phyloP scores from a whole-genome alignment of 2,888 invertebrate species.

The Melieria omissa region DNA sequence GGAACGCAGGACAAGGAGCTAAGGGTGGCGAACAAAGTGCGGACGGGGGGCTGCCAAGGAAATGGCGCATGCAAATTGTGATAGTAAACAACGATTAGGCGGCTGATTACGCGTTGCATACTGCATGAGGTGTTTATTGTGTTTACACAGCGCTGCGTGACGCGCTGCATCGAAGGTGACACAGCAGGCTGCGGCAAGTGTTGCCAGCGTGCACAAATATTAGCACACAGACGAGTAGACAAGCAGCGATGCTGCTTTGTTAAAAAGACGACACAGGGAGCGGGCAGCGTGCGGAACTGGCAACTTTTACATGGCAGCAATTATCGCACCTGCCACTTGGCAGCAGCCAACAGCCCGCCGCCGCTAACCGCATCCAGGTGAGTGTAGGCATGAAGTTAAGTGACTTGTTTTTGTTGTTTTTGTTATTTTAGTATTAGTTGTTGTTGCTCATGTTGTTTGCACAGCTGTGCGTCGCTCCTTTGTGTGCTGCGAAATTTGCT shows the following conservation, averaged over 20 bases:
- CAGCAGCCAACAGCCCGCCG: background rate
- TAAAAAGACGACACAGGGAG: background rate
- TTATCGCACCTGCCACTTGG: constrained; percentile 18
- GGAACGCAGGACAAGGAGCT: background rate
- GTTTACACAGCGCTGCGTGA: constrained; percentile 50
- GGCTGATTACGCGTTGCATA: constrained; percentile 66
- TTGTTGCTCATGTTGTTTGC: background rate
- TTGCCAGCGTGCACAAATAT: constrained; percentile 4
- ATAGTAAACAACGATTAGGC: constrained; percentile 67
- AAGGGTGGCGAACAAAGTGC: background rate
- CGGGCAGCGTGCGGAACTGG: background rate
- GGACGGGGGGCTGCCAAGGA: constrained; percentile 16
- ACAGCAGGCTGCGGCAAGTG: constrained; percentile 9
- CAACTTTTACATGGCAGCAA: constrained; percentile 15
- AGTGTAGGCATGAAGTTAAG: background rate
- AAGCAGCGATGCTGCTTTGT: background rate
- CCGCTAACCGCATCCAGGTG: background rate
- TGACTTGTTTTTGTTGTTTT: too few relatives aligned
- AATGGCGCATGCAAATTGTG: constrained; percentile 59
- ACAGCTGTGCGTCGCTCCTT: background rate
- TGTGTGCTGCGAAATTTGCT: background rate
- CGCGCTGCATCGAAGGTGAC: constrained; percentile 20
- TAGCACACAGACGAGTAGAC: background rate
- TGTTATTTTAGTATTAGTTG: background rate
- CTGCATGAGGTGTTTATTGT: constrained; percentile 63